These are phyloP conservation scores for Drosophila nikananu DNA, from an alignment of 1,140 invertebrate genomes.

Conservation along the genomic window DNA sequence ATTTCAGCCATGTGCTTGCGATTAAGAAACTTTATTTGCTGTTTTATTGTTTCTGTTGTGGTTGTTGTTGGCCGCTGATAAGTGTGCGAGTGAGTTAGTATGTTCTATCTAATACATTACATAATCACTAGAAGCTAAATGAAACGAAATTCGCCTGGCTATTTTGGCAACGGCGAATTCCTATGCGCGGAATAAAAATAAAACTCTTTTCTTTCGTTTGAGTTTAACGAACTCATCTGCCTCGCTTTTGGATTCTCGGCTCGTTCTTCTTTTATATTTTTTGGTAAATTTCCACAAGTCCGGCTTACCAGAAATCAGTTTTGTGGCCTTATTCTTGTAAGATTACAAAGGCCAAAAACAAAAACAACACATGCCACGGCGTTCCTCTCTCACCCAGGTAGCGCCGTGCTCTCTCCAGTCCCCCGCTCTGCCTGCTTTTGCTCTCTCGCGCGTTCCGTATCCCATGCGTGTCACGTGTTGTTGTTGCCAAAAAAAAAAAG, in stretches of 20 bases:
- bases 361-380: conserved; percentile 26
- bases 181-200: conserved; percentile 61
- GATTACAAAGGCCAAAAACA: conserved; percentile 48
- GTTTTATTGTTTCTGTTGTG: conserved; percentile 22
- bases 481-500: conserved; percentile 32
- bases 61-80: conserved; percentile 49
- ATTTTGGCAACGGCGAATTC: conserved; percentile 65
- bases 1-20: conserved; percentile 69
- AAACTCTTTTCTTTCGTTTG: conserved; percentile 32
- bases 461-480: conserved; percentile 64
- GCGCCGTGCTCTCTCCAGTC: conserved; percentile 22
- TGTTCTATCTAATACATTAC: conserved; percentile 55
- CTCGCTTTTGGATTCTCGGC: conserved; percentile 7
- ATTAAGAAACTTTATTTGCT: conserved; percentile 58
- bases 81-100: conserved; percentile 25
- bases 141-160: conserved; percentile 61
- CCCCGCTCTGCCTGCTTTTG: conserved; percentile 7
- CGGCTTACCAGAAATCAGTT: conserved; percentile 52
- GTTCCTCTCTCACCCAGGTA: conserved; percentile 28
- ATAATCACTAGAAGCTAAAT: conserved; percentile 44
- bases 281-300: conserved; percentile 65
- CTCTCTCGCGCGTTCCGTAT: conserved; percentile 24
- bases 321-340: conserved; percentile 66
- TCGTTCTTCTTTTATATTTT: conserved; percentile 7
- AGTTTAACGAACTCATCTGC: conserved; percentile 66